Evolutionary conservation across 2,113 vertebrate genomes (phyloP).

Genomic region (Oreochromis spilurus): DNA sequence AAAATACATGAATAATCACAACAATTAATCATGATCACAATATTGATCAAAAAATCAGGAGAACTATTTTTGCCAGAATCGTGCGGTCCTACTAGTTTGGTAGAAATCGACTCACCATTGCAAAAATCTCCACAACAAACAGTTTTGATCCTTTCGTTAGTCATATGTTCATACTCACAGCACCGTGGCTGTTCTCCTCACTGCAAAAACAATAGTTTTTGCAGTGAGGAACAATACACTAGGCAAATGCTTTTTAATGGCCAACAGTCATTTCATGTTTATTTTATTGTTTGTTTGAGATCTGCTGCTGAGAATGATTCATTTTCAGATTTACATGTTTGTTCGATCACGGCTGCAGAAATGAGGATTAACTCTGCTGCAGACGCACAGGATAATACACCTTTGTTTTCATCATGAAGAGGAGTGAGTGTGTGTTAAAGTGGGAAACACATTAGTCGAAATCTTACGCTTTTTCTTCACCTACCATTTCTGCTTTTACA

Average conservation of each 20-base stretch:
- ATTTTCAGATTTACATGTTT: not conserved
- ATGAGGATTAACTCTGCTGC: not conserved
- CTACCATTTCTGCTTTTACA: not conserved
- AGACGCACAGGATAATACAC: not conserved
- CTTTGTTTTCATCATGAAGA: not conserved
- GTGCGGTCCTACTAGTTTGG: not conserved
- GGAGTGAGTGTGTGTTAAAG: not conserved
- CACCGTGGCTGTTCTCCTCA: not conserved
- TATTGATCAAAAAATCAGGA: not conserved
- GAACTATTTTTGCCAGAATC: not conserved
- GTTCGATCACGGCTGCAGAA: not conserved
- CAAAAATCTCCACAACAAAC: not conserved
- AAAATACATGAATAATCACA: not conserved
- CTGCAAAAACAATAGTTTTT: not conserved
- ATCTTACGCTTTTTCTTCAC: not conserved
- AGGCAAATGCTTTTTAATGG: not conserved
- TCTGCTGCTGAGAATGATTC: not conserved
- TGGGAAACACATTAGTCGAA: not conserved
- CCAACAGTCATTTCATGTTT: not conserved
- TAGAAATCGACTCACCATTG: not conserved
- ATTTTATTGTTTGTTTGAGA: not conserved
- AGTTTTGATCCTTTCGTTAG: not conserved
- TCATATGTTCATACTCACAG: not conserved
- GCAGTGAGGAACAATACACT: not conserved
- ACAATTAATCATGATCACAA: not conserved